Evolutionary conservation across 1,140 invertebrate species (phyloP).

Genomic region (Bombus terrestris): DNA sequence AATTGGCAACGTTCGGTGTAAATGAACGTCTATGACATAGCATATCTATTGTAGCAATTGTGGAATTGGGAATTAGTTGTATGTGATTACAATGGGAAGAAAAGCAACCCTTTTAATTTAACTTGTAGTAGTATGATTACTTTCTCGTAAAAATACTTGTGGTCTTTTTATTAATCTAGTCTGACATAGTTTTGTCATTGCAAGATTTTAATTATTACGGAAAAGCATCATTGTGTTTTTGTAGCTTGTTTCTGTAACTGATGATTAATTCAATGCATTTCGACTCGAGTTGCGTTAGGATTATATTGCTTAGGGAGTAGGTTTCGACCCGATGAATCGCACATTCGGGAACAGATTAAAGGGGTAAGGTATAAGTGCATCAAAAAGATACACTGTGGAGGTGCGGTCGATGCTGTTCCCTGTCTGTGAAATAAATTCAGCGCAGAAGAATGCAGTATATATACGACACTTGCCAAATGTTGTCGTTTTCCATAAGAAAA

Average conservation of each 20-base stretch:
- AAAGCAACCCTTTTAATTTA: no score
- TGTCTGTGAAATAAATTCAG: slow-evolving; percentile 16
- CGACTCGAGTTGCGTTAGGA: no score
- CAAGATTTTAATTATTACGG: background rate
- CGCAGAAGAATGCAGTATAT: background rate
- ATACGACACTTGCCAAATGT: background rate
- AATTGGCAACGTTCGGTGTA: background rate
- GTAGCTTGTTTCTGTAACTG: background rate
- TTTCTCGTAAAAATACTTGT: background rate
- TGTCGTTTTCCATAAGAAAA: no score
- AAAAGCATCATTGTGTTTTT: background rate
- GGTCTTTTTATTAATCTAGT: no score
- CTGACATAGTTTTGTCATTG: background rate
- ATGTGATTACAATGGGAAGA: background rate
- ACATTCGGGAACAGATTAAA: slow-evolving; percentile 1
- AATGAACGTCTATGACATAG: background rate
- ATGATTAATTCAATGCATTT: background rate
- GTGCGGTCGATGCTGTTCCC: slow-evolving; percentile 35
- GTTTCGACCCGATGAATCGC: background rate
- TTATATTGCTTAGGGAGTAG: background rate
- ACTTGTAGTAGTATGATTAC: background rate
- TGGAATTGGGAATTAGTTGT: background rate
- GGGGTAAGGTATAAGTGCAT: background rate
- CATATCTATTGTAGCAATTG: background rate
- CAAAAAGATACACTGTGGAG: slow-evolving; percentile 24